Evolutionary conservation across 2,888 invertebrate genomes (phyloP).

Genomic region (Mesorhabditis spiculigera): DNA sequence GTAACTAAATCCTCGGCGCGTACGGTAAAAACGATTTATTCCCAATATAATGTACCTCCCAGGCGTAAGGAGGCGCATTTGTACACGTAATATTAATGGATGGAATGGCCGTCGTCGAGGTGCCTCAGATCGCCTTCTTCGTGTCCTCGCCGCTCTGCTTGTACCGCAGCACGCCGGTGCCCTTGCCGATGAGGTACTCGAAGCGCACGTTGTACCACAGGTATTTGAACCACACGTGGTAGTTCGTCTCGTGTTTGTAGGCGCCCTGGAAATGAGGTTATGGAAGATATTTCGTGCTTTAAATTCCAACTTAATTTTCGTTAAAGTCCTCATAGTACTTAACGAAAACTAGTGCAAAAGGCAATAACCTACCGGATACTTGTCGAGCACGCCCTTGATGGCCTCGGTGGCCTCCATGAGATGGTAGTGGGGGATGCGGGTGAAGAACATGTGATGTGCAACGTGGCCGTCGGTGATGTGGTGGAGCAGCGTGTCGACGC

Average conservation of each 20-base stretch:
- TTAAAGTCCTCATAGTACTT: not conserved
- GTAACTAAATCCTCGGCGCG: too few species aligned
- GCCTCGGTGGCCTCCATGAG: conserved; percentile 50
- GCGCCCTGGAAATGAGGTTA: conserved; percentile 33
- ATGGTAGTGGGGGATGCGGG: conserved; percentile 53
- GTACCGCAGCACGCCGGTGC: conserved; percentile 52
- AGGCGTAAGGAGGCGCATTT: too few species aligned
- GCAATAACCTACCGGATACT: conserved; percentile 17
- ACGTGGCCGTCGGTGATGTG: conserved; percentile 52
- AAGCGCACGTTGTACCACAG: conserved; percentile 44
- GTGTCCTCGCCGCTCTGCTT: conserved; percentile 24
- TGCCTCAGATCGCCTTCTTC: not conserved
- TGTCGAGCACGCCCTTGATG: conserved; percentile 29
- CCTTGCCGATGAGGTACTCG: conserved; percentile 51
- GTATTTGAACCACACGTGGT: conserved; percentile 50
- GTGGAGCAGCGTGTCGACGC: conserved; percentile 39
- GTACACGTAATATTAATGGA: too few species aligned
- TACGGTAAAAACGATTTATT: too few species aligned
- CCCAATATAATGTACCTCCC: too few species aligned
- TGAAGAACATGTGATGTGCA: conserved; percentile 57
- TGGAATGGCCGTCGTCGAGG: too few species aligned
- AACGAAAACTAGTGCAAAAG: not conserved
- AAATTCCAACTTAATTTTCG: not conserved
- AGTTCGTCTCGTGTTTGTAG: conserved; percentile 46
- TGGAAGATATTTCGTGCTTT: conserved; percentile 12